These are phyloP conservation scores for Sorex fumeus DNA, from an alignment of 2,113 vertebrate species.

Conservation along the genomic window DNA sequence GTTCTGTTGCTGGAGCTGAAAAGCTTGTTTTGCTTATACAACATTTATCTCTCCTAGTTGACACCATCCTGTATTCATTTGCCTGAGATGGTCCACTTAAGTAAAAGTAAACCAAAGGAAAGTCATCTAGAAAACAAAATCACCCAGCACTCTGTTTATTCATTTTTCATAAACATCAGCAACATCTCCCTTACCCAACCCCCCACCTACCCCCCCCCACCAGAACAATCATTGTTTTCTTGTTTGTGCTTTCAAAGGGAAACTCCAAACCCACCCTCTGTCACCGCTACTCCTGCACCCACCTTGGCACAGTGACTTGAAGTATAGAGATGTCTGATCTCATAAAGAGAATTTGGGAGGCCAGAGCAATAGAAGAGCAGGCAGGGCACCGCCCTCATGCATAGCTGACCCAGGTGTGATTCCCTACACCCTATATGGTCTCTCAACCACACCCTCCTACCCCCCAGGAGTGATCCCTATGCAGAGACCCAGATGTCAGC, in stretches of 20 bases:
- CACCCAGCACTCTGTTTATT: slow-evolving; percentile 69
- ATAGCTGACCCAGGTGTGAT: too few species aligned
- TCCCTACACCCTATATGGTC: too few species aligned
- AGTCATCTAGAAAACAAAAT: slow-evolving; percentile 82
- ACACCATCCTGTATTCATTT: slow-evolving; percentile 76
- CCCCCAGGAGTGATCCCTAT: too few species aligned
- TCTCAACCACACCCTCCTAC: too few species aligned
- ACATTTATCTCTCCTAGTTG: slow-evolving; percentile 78
- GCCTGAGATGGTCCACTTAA: slow-evolving; percentile 75
- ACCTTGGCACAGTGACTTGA: neutral
- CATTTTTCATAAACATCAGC: slow-evolving; percentile 76
- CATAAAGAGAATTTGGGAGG: neutral
- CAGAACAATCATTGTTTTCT: neutral
- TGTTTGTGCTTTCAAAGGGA: neutral
- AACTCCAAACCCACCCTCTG: neutral
- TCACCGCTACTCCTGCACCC: too few species aligned
- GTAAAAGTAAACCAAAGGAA: slow-evolving; percentile 74
- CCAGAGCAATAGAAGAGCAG: too few species aligned
- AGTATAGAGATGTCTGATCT: neutral
- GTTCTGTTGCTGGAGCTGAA: slow-evolving; percentile 28
- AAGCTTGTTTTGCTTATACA: slow-evolving; percentile 79
- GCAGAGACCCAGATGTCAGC: too few species aligned
- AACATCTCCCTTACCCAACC: neutral
- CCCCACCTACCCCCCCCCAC: neutral
- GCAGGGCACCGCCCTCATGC: too few species aligned